Percentiles rank a stretch among this genome's conserved stretches.
phyloP scores from a whole-genome alignment of 1,140 invertebrate species.

The Scylla paramamosain region DNA sequence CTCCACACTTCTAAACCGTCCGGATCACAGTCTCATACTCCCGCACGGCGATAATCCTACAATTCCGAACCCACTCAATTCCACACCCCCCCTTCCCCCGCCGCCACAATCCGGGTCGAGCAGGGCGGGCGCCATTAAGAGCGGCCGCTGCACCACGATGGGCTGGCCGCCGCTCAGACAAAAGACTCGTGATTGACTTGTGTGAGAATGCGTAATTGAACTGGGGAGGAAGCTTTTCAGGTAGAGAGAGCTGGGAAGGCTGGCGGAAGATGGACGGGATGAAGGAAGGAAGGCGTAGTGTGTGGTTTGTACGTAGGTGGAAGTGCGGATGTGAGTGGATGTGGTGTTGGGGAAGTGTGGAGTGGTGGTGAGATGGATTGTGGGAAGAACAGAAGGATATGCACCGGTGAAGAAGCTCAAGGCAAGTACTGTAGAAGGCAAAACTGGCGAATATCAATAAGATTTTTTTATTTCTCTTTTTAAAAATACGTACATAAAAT shows the following conservation, averaged over 20 bases:
- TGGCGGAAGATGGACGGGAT: neutral
- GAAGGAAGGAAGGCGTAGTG: neutral
- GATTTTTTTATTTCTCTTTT: too few relatives aligned
- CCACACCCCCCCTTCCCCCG: constrained; percentile 8
- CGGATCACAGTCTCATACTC: constrained; percentile 11
- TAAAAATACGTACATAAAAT: too few relatives aligned
- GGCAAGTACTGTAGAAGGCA: too few relatives aligned
- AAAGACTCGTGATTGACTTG: constrained; percentile 57
- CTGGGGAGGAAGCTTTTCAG: constrained; percentile 41
- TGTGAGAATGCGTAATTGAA: constrained; percentile 62
- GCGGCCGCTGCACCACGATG: constrained; percentile 23
- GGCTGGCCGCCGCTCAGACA: neutral
- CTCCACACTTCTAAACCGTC: neutral
- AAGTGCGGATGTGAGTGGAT: neutral
- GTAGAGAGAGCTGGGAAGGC: constrained; percentile 30
- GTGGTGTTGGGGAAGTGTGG: too few relatives aligned
- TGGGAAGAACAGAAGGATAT: too few relatives aligned
- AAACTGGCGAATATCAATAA: too few relatives aligned
- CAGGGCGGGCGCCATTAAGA: neutral
- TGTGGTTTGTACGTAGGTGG: neutral
- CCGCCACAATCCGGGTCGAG: neutral
- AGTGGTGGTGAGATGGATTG: too few relatives aligned
- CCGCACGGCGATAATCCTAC: constrained; percentile 10
- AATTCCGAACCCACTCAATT: constrained; percentile 13
- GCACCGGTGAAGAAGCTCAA: too few relatives aligned